phyloP scores from a whole-genome alignment of 2,888 invertebrate genomes.

The Octodonta nipae region DNA sequence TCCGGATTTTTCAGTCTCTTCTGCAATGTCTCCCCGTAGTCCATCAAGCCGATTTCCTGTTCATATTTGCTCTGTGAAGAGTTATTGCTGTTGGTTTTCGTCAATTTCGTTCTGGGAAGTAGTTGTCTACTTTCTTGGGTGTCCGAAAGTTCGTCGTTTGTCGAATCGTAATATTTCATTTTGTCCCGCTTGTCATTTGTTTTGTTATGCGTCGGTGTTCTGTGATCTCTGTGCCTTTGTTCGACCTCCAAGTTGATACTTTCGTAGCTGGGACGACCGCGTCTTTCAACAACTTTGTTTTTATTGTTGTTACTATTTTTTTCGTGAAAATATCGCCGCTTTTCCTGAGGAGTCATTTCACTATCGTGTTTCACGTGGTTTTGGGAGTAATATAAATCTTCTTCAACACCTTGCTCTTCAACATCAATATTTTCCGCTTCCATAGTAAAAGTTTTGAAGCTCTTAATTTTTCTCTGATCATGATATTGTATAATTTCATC shows the following conservation, averaged over 20 bases:
- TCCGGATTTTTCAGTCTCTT: slow-evolving; percentile 34
- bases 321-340: slow-evolving; percentile 25
- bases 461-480: slow-evolving; percentile 22
- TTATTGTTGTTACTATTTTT: slow-evolving; percentile 16
- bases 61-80: slow-evolving; percentile 26
- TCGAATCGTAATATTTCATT: slow-evolving; percentile 29
- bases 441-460: slow-evolving; percentile 31
- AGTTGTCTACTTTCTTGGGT: slow-evolving; percentile 41
- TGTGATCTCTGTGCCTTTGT: slow-evolving; percentile 16
- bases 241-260: slow-evolving; percentile 30
- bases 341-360: slow-evolving; percentile 20
- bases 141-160: slow-evolving; percentile 32
- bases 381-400: slow-evolving; percentile 10
- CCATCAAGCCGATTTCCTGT: slow-evolving; percentile 30
- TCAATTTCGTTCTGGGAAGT: slow-evolving; percentile 56
- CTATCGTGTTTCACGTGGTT: slow-evolving; percentile 14
- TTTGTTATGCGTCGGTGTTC: slow-evolving; percentile 10
- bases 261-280: slow-evolving; percentile 30
- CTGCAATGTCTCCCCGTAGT: slow-evolving; percentile 35
- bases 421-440: slow-evolving; percentile 24
- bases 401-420: slow-evolving; percentile 13
- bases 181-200: slow-evolving; percentile 19
- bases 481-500: slow-evolving; percentile 27
- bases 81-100: slow-evolving; percentile 41
- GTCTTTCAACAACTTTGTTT: slow-evolving; percentile 19